Conservation (phyloP, 2,113 vertebrate species). For the Pagrus major region DNA sequence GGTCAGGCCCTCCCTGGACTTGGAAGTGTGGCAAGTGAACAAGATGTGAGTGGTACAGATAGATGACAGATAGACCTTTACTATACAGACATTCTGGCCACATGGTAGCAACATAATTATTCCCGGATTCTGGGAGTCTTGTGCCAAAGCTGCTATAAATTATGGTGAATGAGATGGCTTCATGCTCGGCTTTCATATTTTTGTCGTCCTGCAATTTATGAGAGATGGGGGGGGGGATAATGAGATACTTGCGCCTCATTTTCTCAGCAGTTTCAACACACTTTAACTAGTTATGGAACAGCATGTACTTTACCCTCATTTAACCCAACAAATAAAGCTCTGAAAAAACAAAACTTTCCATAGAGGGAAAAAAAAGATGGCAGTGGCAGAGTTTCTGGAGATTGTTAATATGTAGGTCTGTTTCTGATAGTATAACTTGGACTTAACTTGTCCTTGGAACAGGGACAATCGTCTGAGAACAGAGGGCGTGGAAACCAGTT, state of each 20-base stretch:
- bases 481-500: conserved; percentile 27
- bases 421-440: background rate
- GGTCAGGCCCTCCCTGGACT: conserved; percentile 18
- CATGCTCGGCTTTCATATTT: background rate
- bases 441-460: background rate
- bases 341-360: background rate
- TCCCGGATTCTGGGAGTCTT: background rate
- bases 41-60: background rate
- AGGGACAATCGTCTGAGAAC: background rate
- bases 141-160: background rate
- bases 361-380: background rate
- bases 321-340: background rate
- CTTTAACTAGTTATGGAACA: background rate
- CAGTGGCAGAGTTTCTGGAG: background rate
- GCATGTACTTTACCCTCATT: background rate
- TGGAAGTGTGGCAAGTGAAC: background rate
- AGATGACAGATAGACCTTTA: too few relatives aligned
- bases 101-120: background rate
- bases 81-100: background rate
- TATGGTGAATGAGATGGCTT: background rate
- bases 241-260: background rate
- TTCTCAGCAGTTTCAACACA: background rate
- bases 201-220: background rate
- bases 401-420: background rate
- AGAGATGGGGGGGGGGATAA: background rate